phyloP scores from a whole-genome alignment of 2,797 vertebrate species.

The Lagodon rhomboides region DNA sequence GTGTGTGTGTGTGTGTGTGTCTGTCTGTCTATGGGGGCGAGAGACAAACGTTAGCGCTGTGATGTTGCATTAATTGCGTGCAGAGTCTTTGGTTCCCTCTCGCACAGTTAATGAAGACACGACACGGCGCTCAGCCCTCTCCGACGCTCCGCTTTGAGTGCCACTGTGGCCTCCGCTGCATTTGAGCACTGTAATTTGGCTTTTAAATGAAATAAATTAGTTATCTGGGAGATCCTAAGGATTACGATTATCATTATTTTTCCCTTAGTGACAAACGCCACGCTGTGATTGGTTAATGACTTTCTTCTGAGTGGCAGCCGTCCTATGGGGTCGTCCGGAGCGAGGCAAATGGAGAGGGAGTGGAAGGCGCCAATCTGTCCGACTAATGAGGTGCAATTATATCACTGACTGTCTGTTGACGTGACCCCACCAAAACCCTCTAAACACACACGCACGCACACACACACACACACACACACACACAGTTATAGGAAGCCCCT shows the following conservation, averaged over 20 bases:
- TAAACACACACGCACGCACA: conserved; percentile 40
- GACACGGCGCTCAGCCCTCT: conserved; percentile 69
- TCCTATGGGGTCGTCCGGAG: conserved; percentile 79
- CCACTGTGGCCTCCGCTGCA: conserved; percentile 73
- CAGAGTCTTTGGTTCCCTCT: conserved; percentile 79
- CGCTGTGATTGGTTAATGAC: conserved; percentile 84
- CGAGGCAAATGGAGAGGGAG: conserved; percentile 72
- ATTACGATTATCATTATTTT: conserved; percentile 83
- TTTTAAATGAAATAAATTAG: conserved; percentile 84
- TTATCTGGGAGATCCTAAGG: conserved; percentile 78
- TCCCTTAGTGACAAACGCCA: conserved; percentile 76
- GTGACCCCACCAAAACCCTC: conserved; percentile 65
- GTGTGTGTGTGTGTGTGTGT: conserved; percentile 54
- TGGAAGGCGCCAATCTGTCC: conserved; percentile 73
- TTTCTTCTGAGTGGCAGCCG: conserved; percentile 78
- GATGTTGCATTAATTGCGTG: conserved; percentile 86
- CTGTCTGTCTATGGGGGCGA: conserved; percentile 55
- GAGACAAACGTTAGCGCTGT: conserved; percentile 81
- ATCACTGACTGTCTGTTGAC: conserved; percentile 72
- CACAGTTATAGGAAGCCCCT: conserved; percentile 24
- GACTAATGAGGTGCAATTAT: conserved; percentile 78
- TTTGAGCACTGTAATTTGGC: conserved; percentile 79
- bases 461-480: conserved; percentile 48
- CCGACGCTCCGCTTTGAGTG: conserved; percentile 68
- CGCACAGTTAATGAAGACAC: conserved; percentile 79